Base-by-base conservation (phyloP, 2,113 vertebrate species). In the Manacus vitellinus region DNA sequence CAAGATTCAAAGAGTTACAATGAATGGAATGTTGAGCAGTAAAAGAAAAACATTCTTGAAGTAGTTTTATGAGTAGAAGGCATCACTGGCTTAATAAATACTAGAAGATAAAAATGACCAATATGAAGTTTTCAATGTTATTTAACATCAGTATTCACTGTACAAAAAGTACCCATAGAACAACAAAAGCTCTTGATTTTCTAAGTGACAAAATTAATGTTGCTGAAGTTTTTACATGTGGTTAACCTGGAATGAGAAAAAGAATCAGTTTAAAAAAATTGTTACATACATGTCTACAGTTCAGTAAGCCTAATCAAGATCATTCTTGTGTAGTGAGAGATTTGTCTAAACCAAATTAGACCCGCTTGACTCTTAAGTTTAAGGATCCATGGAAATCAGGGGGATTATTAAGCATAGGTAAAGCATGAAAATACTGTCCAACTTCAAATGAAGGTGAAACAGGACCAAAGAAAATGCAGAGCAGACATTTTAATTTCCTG, bases 401-500 rank as follows among this genome's bases (percentile, higher is more conserved):
- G 14, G 25, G 16, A 41, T 46, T 83, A 66, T 0, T 28, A 46
- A 67, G 62, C 18, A 9, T 4, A 81, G 6, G 1, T 31, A 67
- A 85, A 85, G 7, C 12, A 70, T 7, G 39, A 54, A 58, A 61
- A 59, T 55, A 49, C 16, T 43, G 7, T 44, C 14, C 14, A 65
- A 3, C 8, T 65, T 31, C 19, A 85, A 49, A 51, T 59, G 21
- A 78, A 82, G 5, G 7, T 85, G 51, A 86, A 78, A 20, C 2
- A 14, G 4, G 27, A 43, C 21, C 13, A 77, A 73, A 68, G 15
- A 13, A 82, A 49, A 54, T 0, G 0, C 25, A 54, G 7, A 54
- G 5, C 6, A 85, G 49, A 35, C 1, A 55, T 74, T 41, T 75
- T 19, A 18, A 41, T 74, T 79, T 92, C 24, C 6, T 52, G 9